Percentiles rank a stretch among this genome's conserved stretches.
These are phyloP conservation scores for Podocnemis expansa DNA, from an alignment of 2,113 vertebrate genomes.

Conservation along the genomic window DNA sequence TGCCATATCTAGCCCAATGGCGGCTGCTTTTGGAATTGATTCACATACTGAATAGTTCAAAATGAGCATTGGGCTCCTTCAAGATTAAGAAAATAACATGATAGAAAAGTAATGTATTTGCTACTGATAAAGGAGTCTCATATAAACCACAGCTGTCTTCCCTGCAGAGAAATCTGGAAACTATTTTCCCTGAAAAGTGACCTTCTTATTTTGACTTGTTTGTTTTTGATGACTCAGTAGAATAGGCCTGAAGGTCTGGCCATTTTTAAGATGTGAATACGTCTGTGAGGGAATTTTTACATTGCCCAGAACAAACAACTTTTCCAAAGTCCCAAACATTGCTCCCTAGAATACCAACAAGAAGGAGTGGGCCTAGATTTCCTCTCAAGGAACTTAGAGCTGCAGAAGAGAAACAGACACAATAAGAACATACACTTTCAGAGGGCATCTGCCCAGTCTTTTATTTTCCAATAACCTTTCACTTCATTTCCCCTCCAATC, in stretches of 20 bases:
- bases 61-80: not conserved
- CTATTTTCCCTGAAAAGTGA: not conserved
- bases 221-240: not conserved
- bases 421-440: not conserved
- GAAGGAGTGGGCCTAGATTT: not conserved
- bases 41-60: not conserved
- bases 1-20: not conserved
- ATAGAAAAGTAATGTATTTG: not conserved
- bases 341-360: not conserved
- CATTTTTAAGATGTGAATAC: not conserved
- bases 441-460: not conserved
- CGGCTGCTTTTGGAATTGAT: not conserved
- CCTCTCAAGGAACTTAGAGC: not conserved
- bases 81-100: not conserved
- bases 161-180: not conserved
- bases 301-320: not conserved
- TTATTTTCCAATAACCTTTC: not conserved
- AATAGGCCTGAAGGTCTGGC: not conserved
- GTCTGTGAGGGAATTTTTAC: not conserved
- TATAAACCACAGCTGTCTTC: not conserved
- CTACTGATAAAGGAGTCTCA: not conserved
- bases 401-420: not conserved
- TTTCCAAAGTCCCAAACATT: not conserved
- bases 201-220: not conserved
- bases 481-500: not conserved